Base-by-base conservation (phyloP, 1,140 invertebrate species). In the Papilio polytes region DNA sequence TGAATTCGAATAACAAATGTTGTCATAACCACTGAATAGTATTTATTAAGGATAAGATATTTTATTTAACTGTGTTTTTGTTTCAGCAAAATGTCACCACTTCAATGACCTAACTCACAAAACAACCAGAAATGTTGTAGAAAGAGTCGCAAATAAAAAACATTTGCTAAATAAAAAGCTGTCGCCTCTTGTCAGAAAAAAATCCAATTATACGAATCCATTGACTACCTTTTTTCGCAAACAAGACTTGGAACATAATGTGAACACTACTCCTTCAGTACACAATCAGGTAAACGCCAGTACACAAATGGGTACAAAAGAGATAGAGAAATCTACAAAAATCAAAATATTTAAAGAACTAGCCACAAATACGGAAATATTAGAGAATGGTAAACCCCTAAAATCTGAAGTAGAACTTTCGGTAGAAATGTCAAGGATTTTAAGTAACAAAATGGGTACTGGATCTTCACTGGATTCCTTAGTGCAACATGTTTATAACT, bases 401-500 rank as follows among this genome's bases (percentile, higher is more conserved):
- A 63, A 78, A 36, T 78, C 77, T 46, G 56, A 78, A 66, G 59
- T 59, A 8, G 56, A 78, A 66, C 31, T 66, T 15, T 78, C 77
- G 46, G 77, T 82, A 22, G 80, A 66, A 41, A 84, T 59, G 26
- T 56, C 46, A 48, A 74, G 18, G 26, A 15, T 44, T 48, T 20
- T 82, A 46, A 78, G 76, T 46, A 81, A 36, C 41, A 80, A 77
- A 59, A 76, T 36, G 12, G 48, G 53, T 12, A 82, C 84, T 80
- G 83, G 74, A 31, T 86, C 81, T 22, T 92, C 89, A 13, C 92
- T 91, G 12, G 90, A 92, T 87, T 92, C 91, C 8, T 83, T 91
- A 22, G 84, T 91, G 8, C 89, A 94, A 86, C 91, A 89, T 74
- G 85, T 94, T 10, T 87, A 93, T 74, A 88, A 94, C 83, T 86